Percentiles rank a stretch among this genome's conserved stretches.
Evolutionary conservation across 2,888 invertebrate genomes (phyloP).

Genomic region (Tinea pellionella): DNA sequence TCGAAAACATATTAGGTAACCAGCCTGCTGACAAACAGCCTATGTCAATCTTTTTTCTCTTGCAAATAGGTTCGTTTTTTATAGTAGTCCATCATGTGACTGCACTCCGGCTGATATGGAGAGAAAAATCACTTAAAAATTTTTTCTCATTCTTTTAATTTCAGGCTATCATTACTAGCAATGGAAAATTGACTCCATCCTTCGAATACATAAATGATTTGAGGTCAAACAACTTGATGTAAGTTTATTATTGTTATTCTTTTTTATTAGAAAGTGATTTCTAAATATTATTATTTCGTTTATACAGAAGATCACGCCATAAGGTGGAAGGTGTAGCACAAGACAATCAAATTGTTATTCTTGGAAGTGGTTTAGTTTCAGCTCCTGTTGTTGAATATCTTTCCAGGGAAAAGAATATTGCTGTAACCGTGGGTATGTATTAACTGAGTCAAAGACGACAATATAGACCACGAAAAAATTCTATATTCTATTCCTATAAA

Average conservation of each 20-base stretch:
- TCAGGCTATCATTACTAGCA: constrained; percentile 96
- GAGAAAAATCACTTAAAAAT: too few species aligned
- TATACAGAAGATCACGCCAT: constrained; percentile 73
- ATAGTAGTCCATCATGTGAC: too few species aligned
- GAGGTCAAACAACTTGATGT: constrained; percentile 75
- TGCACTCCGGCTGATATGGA: too few species aligned
- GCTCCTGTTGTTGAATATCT: constrained; percentile 96
- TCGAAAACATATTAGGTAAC: too few species aligned
- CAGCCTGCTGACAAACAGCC: too few species aligned
- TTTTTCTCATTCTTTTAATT: too few species aligned
- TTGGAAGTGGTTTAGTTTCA: constrained; percentile 96
- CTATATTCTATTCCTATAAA: neutral
- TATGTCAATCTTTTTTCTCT: too few species aligned
- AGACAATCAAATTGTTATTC: constrained; percentile 82
- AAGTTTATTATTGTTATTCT: constrained; percentile 27
- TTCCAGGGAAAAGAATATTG: constrained; percentile 81
- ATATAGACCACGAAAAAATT: neutral
- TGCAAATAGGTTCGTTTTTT: too few species aligned
- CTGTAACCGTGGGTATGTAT: constrained; percentile 81
- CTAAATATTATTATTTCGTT: neutral
- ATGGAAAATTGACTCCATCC: constrained; percentile 90
- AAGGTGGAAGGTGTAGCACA: constrained; percentile 76
- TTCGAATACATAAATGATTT: constrained; percentile 96
- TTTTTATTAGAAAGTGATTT: neutral
- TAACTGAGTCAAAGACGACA: too few species aligned